Evolutionary conservation across 2,113 vertebrate species (phyloP).

Genomic region (Mesoclemmys tuberculata): DNA sequence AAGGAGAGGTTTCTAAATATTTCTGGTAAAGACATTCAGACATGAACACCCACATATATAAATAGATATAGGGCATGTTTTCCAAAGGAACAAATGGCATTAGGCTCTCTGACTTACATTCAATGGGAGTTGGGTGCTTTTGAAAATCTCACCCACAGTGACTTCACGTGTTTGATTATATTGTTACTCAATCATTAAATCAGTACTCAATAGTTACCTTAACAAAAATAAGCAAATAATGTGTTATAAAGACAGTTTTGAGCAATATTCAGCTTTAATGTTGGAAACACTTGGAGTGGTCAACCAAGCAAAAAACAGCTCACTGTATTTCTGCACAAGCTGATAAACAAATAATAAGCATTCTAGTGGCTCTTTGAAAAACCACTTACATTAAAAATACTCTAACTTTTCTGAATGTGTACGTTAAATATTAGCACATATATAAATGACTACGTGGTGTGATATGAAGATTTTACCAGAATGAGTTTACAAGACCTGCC

Average conservation of each 20-base stretch:
- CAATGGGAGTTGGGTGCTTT: neutral
- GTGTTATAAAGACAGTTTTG: neutral
- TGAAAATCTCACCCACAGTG: neutral
- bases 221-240: neutral
- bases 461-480: conserved; percentile 53
- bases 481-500: conserved; percentile 40
- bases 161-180: neutral
- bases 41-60: neutral
- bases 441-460: conserved; percentile 4
- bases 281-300: neutral
- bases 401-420: neutral
- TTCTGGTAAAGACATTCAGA: neutral
- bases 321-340: neutral
- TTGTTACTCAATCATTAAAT: neutral
- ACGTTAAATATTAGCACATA: neutral
- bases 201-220: neutral
- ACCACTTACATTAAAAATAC: neutral
- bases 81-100: neutral
- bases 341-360: neutral
- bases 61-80: neutral
- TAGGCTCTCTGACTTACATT: neutral
- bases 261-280: neutral
- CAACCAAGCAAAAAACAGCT: neutral
- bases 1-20: neutral
- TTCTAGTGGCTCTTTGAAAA: neutral